These are phyloP conservation scores for Galerucella pusilla DNA, from an alignment of 2,888 invertebrate genomes.

Conservation along the genomic window DNA sequence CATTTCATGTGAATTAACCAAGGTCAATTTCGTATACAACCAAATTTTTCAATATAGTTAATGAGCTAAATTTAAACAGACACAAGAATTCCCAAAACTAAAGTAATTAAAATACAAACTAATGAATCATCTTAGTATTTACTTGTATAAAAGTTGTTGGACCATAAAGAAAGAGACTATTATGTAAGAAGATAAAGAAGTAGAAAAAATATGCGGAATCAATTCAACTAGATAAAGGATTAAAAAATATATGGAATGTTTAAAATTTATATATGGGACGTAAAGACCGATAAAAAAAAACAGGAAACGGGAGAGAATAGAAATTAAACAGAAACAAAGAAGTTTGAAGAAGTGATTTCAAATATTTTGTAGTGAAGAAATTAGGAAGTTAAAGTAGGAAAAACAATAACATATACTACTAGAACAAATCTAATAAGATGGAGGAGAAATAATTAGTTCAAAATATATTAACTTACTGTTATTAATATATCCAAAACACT, in stretches of 20 bases:
- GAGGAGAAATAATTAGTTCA: background rate
- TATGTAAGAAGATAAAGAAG: no score
- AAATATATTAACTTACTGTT: background rate
- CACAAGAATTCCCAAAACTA: no score
- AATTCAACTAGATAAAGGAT: no score
- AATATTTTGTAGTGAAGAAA: background rate
- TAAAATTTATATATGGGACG: no score
- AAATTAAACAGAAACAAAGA: background rate
- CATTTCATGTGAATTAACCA: constrained; percentile 36
- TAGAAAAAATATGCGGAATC: no score
- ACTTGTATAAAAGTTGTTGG: no score
- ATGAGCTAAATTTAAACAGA: background rate
- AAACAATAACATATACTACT: background rate
- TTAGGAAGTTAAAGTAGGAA: background rate
- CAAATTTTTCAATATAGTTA: constrained; percentile 23
- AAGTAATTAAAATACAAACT: no score
- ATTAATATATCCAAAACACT: background rate
- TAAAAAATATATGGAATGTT: no score
- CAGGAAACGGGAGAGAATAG: no score
- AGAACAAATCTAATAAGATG: background rate
- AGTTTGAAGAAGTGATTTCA: background rate
- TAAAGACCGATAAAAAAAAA: no score
- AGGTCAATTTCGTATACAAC: constrained; percentile 34
- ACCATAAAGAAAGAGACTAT: no score
- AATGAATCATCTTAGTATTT: no score